Base-by-base conservation (phyloP, 2,797 vertebrate species). In the Ctenochaetus hawaiiensis region DNA sequence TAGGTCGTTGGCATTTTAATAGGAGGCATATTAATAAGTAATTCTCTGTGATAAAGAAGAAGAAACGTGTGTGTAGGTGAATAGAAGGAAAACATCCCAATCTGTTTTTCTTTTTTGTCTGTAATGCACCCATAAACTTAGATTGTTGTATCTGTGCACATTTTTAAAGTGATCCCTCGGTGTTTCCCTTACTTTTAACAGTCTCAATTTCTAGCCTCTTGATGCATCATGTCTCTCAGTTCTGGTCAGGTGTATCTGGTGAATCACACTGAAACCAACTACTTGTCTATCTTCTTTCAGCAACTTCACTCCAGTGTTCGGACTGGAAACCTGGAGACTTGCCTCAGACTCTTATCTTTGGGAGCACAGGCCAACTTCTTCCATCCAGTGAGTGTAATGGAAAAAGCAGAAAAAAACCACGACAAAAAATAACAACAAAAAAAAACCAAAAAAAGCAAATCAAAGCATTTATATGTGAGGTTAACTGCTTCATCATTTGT, bases 291-390 rank as follows among this genome's bases (percentile, higher is more conserved):
- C 66, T 66, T 53, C 51, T 77, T 84, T 73, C 91, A 99, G 98
- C 98, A 99, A 98, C 97, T 99, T 70, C 98, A 99, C 83, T 99
- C 98, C 75, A 99, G 98, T 26, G 98, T 99, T 78, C 96, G 98
- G 82, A 99, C 98, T 4, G 98, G 98, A 51, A 99, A 98, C 67
- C 94, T 99, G 84, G 98, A 99, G 94, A 99, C 98, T 0, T 99
- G 98, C 89, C 92, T 99, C 70, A 92, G 98, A 76, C 91, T 99
- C n/a, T 91, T 99, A 65, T 99, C 98, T 69, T 89, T 99, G 75
- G 98, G 98, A 92, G 98, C 97, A 5, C 98, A 99, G 87, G 97
- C 98, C 73, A 99, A 99, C 94, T 99, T 99, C 93, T 99, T 99
- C 84, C 97, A 99, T 86, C 97, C 98, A 20, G 98, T 99, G 95